Evolutionary conservation across 2,797 vertebrate species (phyloP).

Genomic region (Sebastes iracundus): DNA sequence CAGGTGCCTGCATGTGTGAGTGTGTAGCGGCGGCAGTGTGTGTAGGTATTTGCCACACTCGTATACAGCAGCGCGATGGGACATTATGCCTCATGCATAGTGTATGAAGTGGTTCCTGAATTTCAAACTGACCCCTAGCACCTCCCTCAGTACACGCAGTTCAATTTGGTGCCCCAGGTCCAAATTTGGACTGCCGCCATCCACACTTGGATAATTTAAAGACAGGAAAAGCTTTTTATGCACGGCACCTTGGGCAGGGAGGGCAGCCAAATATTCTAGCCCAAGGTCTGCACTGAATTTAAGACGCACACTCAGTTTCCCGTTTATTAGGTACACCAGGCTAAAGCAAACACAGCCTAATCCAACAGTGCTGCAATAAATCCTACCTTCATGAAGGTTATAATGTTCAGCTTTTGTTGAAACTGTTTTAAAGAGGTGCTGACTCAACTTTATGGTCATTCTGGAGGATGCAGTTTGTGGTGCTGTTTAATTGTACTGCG

Average conservation of each 20-base stretch:
- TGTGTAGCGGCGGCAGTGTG: slow-evolving; percentile 2
- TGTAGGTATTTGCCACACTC: slow-evolving; percentile 28
- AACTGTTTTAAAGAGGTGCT: not conserved
- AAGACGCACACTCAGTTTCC: slow-evolving; percentile 4
- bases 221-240: slow-evolving; percentile 63
- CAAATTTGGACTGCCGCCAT: slow-evolving; percentile 61
- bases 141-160: slow-evolving; percentile 50
- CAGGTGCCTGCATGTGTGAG: not conserved
- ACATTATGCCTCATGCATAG: slow-evolving; percentile 68
- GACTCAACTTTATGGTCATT: slow-evolving; percentile 9
- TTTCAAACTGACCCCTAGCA: slow-evolving; percentile 67
- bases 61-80: slow-evolving; percentile 30
- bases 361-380: not conserved
- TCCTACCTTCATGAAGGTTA: not conserved
- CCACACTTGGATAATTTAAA: slow-evolving; percentile 68
- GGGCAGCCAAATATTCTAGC: slow-evolving; percentile 56
- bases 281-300: slow-evolving; percentile 49
- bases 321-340: slow-evolving; percentile 28
- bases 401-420: not conserved
- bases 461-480: not conserved
- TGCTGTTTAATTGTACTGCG: not conserved
- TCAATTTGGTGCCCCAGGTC: slow-evolving; percentile 53
- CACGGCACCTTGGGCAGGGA: slow-evolving; percentile 39
- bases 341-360: slow-evolving; percentile 12
- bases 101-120: slow-evolving; percentile 62